These are phyloP conservation scores for Procambarus virginalis DNA, from an alignment of 1,140 invertebrate genomes.

Conservation along the genomic window DNA sequence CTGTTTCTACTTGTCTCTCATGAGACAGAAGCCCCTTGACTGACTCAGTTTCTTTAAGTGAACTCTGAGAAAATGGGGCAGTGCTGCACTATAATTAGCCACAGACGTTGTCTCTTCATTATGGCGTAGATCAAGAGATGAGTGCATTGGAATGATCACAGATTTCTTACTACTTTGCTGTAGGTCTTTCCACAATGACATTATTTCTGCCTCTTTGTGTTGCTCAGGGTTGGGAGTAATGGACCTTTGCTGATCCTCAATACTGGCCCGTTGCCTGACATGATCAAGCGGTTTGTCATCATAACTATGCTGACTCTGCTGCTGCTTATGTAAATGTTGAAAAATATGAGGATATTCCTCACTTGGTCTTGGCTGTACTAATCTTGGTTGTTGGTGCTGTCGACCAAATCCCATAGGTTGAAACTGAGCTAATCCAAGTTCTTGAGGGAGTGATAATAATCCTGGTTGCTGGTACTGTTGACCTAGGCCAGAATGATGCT, in stretches of 20 bases:
- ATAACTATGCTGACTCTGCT: neutral
- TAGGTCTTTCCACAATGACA: constrained; percentile 2
- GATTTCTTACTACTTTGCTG: neutral
- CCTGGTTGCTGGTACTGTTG: neutral
- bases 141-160: neutral
- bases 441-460: neutral
- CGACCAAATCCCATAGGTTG: neutral
- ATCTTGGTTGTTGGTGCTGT: neutral
- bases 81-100: neutral
- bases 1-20: neutral
- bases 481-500: neutral
- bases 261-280: neutral
- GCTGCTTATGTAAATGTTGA: neutral
- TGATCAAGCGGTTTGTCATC: neutral
- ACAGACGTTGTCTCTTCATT: neutral
- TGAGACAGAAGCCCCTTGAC: neutral
- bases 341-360: neutral
- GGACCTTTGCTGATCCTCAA: neutral
- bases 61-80: neutral
- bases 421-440: neutral
- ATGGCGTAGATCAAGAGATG: neutral
- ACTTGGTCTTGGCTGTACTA: neutral
- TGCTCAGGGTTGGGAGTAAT: neutral
- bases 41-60: neutral
- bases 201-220: constrained; percentile 5